Evolutionary conservation across 2,797 vertebrate genomes (phyloP).

Genomic region (Mastacembelus armatus): DNA sequence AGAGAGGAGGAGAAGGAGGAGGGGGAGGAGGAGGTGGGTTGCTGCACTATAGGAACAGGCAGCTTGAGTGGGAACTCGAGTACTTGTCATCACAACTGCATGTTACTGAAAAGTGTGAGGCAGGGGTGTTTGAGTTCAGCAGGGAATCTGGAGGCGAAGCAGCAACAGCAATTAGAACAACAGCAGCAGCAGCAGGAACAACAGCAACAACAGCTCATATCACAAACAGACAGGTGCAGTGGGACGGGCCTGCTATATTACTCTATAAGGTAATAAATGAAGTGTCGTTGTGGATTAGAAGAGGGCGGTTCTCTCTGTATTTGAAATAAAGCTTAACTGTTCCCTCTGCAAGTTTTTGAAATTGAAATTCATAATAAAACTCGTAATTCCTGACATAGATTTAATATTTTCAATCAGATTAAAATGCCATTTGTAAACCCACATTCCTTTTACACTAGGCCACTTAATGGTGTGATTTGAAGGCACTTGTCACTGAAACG

Average conservation of each 20-base stretch:
- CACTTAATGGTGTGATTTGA: conserved; percentile 25
- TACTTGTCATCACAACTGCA: conserved; percentile 69
- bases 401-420: conserved; percentile 41
- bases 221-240: conserved; percentile 29
- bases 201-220: conserved; percentile 37
- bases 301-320: background rate
- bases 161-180: conserved; percentile 65
- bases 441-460: conserved; percentile 25
- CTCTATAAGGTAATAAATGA: conserved; percentile 43
- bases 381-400: conserved; percentile 27
- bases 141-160: conserved; percentile 54
- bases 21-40: background rate
- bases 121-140: conserved; percentile 55
- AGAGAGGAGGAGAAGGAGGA: conserved; percentile 26
- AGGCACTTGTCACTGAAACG: conserved; percentile 23
- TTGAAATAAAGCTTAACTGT: conserved; percentile 7
- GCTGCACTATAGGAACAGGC: conserved; percentile 58
- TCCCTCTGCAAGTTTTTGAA: conserved; percentile 34
- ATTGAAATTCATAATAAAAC: conserved; percentile 48
- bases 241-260: conserved; percentile 32
- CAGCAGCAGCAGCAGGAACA: conserved; percentile 42
- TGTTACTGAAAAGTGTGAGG: conserved; percentile 67
- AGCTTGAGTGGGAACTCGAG: conserved; percentile 71
- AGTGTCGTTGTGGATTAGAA: conserved; percentile 5
- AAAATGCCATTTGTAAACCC: conserved; percentile 41